These are phyloP conservation scores for Beaufortia kweichowensis DNA, from an alignment of 2,113 vertebrate species.

Conservation along the genomic window DNA sequence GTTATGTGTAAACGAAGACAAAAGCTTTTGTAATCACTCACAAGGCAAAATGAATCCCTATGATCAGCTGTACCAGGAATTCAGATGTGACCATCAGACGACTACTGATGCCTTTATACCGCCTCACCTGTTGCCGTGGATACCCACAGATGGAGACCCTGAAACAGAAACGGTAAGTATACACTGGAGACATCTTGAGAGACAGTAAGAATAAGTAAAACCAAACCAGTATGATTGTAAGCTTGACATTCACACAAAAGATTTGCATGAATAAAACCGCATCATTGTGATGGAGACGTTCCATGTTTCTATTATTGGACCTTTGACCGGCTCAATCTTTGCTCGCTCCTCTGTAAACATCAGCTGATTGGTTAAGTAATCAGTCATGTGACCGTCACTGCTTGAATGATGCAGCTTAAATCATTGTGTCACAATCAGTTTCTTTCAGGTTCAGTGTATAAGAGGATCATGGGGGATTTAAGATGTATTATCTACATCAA, in stretches of 20 bases:
- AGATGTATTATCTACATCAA: conserved; percentile 25
- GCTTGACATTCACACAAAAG: too few species aligned
- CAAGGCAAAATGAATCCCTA: conserved; percentile 95
- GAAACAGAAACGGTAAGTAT: conserved; percentile 47
- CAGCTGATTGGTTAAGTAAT: conserved; percentile 12
- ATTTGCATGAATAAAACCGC: too few species aligned
- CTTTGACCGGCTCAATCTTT: conserved; percentile 16
- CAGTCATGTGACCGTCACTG: conserved; percentile 2
- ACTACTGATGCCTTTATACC: conserved; percentile 86
- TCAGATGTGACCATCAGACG: conserved; percentile 92
- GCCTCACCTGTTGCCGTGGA: conserved; percentile 90
- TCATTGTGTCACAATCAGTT: conserved; percentile 22
- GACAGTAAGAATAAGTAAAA: too few species aligned
- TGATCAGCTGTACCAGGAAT: conserved; percentile 96
- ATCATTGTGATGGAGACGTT: neutral
- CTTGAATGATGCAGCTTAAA: conserved; percentile 5
- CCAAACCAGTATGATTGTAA: too few species aligned
- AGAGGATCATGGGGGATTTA: conserved; percentile 37
- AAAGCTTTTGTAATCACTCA: conserved; percentile 73
- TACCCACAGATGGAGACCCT: conserved; percentile 96
- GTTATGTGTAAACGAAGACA: neutral
- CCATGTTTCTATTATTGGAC: neutral
- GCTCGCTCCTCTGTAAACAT: neutral
- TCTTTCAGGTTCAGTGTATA: conserved; percentile 20
- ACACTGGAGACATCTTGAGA: neutral